Percentiles rank a stretch among this genome's conserved stretches.
Conservation (phyloP, 2,888 invertebrate genomes). For the Bursaphelenchus okinawaensis region DNA sequence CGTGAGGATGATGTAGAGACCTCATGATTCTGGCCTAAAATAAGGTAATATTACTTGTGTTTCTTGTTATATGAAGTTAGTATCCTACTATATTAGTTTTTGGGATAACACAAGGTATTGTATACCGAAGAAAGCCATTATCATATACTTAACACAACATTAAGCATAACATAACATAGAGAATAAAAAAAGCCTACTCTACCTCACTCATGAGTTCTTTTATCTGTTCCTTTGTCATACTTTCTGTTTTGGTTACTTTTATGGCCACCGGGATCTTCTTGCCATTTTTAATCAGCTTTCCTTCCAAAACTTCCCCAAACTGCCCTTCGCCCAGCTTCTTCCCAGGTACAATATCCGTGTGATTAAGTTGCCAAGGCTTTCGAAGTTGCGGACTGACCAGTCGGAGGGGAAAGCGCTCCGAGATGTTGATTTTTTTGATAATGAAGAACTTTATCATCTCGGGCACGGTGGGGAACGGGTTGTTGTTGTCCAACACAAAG, state of each 20-base stretch:
- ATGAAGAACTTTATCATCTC: conserved; percentile 26
- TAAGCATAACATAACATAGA: no score
- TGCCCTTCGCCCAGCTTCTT: conserved; percentile 31
- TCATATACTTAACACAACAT: no score
- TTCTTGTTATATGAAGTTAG: no score
- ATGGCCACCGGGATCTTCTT: conserved; percentile 23
- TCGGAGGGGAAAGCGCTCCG: conserved; percentile 6
- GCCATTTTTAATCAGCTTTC: conserved; percentile 15
- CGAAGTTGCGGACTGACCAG: conserved; percentile 10
- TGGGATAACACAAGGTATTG: no score
- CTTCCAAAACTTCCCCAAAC: conserved; percentile 26
- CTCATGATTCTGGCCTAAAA: conserved; percentile 20
- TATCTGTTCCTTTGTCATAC: conserved; percentile 21
- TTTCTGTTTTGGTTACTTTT: conserved; percentile 10
- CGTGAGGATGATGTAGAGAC: conserved; percentile 19
- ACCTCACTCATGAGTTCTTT: conserved; percentile 17
- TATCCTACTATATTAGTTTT: no score
- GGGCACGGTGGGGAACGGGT: conserved; percentile 12
- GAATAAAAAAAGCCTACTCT: not conserved
- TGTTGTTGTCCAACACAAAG: conserved; percentile 6
- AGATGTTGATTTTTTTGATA: conserved; percentile 24
- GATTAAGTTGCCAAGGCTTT: conserved; percentile 17
- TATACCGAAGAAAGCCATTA: no score
- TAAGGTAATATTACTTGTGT: not conserved
- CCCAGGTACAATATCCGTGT: conserved; percentile 13